Conservation (phyloP, 2,113 vertebrate genomes). For the Trachemys scripta region DNA sequence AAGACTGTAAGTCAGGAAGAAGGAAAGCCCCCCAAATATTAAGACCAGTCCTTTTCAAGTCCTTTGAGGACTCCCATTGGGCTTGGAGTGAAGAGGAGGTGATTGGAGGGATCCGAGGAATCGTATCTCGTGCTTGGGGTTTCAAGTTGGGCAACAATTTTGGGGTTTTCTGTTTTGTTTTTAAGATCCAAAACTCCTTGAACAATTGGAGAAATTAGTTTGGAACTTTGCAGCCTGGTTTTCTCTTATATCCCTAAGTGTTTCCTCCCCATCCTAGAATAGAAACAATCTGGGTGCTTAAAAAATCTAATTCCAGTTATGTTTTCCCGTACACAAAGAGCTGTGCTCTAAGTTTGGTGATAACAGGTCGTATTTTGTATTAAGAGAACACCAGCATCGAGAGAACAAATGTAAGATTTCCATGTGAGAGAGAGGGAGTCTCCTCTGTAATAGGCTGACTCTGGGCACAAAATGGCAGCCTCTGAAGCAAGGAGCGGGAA, state of each 20-base stretch:
- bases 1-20: neutral
- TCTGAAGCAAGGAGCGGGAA: neutral
- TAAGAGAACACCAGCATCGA: neutral
- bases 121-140: neutral
- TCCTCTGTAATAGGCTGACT: neutral
- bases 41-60: neutral
- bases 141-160: neutral
- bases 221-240: neutral
- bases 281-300: neutral
- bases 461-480: neutral
- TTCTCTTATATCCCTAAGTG: neutral
- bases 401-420: neutral
- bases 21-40: neutral
- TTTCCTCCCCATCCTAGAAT: neutral
- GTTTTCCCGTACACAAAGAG: neutral
- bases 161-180: neutral
- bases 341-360: neutral
- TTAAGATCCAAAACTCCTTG: neutral
- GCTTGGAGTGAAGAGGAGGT: neutral
- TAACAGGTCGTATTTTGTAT: neutral
- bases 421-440: neutral
- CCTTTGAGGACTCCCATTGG: neutral
- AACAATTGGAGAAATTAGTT: neutral
- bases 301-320: neutral
- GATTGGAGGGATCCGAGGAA: neutral